These are phyloP conservation scores for Menura novaehollandiae DNA, from an alignment of 2,113 vertebrate species.

Conservation along the genomic window DNA sequence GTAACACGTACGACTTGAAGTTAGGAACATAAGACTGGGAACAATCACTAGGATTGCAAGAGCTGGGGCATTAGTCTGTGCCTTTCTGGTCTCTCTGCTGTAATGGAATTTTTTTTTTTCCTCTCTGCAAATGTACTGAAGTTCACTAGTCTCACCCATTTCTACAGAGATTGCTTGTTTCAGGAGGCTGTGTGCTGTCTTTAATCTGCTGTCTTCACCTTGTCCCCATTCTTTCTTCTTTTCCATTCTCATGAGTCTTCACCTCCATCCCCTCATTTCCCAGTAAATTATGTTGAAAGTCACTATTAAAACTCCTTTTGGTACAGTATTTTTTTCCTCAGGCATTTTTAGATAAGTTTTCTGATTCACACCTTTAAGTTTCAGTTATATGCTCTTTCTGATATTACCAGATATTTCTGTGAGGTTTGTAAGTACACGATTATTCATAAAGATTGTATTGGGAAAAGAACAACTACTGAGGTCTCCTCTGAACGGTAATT, in stretches of 20 bases:
- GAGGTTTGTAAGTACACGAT: conserved; percentile 21
- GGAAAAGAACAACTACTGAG: conserved; percentile 25
- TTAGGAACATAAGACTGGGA: neutral
- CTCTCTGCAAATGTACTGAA: neutral
- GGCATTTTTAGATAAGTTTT: conserved; percentile 44
- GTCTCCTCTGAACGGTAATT: conserved; percentile 28
- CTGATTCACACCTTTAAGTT: conserved; percentile 12
- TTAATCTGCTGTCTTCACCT: neutral
- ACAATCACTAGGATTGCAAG: neutral
- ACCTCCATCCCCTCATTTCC: neutral
- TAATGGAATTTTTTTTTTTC: neutral
- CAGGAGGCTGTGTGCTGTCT: neutral
- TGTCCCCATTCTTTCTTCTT: neutral
- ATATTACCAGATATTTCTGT: conserved; percentile 37
- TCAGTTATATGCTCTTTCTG: conserved; percentile 39
- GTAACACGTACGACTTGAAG: neutral
- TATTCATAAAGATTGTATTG: conserved; percentile 51
- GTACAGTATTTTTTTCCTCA: neutral
- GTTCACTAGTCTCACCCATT: neutral
- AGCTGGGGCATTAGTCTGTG: neutral
- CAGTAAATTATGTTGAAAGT: neutral
- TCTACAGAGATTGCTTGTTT: conserved; percentile 5
- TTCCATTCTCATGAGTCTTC: neutral
- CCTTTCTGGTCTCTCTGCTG: neutral
- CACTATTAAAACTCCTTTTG: neutral